Evolutionary conservation across 1,140 invertebrate species (phyloP).

Genomic region (Hyposmocoma kahamanoa): DNA sequence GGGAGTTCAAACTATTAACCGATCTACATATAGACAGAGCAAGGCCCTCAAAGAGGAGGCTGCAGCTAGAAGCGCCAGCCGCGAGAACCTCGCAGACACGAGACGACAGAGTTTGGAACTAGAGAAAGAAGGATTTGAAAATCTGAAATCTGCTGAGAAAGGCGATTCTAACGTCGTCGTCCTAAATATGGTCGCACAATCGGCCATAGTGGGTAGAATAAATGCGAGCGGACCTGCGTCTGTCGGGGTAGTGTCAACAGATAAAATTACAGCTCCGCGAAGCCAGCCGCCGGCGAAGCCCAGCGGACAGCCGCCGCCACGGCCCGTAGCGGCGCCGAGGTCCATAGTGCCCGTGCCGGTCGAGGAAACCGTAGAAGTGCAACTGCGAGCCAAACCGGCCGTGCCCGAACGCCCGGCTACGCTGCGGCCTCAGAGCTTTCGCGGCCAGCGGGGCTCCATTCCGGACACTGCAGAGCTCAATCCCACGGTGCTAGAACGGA

Average conservation of each 20-base stretch:
- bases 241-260: slow-evolving; percentile 19
- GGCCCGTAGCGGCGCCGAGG: slow-evolving; percentile 23
- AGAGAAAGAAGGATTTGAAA: slow-evolving; percentile 53
- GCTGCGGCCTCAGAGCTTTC: slow-evolving; percentile 76
- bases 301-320: slow-evolving; percentile 19
- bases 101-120: slow-evolving; percentile 65
- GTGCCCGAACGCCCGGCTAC: slow-evolving; percentile 82
- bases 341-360: slow-evolving; percentile 22
- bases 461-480: slow-evolving; percentile 33
- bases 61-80: slow-evolving; percentile 42
- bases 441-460: slow-evolving; percentile 41
- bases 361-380: slow-evolving; percentile 37
- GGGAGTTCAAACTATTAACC: slow-evolving; percentile 68
- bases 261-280: slow-evolving; percentile 8
- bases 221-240: slow-evolving; percentile 44
- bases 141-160: slow-evolving; percentile 24
- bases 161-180: slow-evolving; percentile 42
- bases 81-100: slow-evolving; percentile 57
- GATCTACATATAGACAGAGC: slow-evolving; percentile 64
- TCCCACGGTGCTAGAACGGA: slow-evolving; percentile 76
- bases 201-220: slow-evolving; percentile 45
- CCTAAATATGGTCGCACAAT: slow-evolving; percentile 50
- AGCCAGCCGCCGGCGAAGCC: slow-evolving; percentile 12
- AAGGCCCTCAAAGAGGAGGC: slow-evolving; percentile 57
- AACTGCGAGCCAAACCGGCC: slow-evolving; percentile 76